Conservation (phyloP, 2,797 vertebrate genomes). For the Morus bassanus region DNA sequence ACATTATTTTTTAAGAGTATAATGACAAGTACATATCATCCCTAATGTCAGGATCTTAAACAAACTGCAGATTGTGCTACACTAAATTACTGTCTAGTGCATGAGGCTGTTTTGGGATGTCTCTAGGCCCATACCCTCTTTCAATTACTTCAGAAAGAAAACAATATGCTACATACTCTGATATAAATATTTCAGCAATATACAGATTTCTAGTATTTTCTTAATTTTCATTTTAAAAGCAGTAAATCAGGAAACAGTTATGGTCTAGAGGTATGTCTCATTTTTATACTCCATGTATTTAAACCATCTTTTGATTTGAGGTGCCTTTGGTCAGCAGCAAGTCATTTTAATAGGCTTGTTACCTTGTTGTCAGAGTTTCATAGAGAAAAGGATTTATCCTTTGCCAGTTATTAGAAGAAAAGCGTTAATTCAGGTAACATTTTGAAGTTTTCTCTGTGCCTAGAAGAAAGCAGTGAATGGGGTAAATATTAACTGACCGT, state of each 20-base stretch:
- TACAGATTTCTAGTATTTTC: not conserved
- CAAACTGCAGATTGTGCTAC: not conserved
- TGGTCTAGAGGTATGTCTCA: not conserved
- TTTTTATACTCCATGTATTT: not conserved
- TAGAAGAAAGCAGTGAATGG: not conserved
- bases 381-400: not conserved
- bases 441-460: not conserved
- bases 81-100: not conserved
- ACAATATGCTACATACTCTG: not conserved
- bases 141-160: not conserved
- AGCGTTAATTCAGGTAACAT: not conserved
- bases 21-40: not conserved
- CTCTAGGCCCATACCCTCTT: not conserved
- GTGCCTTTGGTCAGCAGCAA: not conserved
- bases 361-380: not conserved
- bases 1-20: not conserved
- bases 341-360: not conserved
- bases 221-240: not conserved
- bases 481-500: not conserved
- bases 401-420: not conserved
- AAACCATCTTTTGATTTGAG: not conserved
- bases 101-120: not conserved
- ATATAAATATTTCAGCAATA: not conserved
- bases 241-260: not conserved
- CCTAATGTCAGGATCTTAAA: not conserved